Percentiles rank a stretch among this genome's conserved stretches.
Evolutionary conservation across 2,113 vertebrate genomes (phyloP).

Genomic region (Genyomyrus donnyi): DNA sequence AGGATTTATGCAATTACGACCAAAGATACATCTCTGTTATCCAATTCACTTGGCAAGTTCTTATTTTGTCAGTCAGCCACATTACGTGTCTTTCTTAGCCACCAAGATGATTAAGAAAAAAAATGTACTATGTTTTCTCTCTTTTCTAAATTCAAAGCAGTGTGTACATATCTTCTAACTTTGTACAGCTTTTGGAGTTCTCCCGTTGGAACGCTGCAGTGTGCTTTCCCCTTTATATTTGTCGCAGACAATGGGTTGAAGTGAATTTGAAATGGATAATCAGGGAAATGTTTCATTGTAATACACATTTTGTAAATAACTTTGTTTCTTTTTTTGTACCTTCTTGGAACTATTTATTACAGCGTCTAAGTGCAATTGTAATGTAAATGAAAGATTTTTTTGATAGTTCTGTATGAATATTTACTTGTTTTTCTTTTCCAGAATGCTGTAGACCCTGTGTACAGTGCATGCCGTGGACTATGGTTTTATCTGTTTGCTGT

Average conservation of each 20-base stretch:
- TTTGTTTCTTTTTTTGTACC: constrained; percentile 50
- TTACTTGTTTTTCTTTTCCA: background rate
- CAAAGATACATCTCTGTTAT: background rate
- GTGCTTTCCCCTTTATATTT: background rate
- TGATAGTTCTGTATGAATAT: constrained; percentile 1
- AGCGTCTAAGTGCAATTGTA: constrained; percentile 74
- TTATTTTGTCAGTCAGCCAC: background rate
- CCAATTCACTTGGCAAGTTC: background rate
- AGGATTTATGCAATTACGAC: background rate
- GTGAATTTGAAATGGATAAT: constrained; percentile 6
- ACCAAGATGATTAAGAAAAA: background rate
- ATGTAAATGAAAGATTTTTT: constrained; percentile 48
- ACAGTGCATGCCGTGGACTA: constrained; percentile 42
- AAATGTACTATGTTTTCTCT: background rate
- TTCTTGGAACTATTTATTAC: constrained; percentile 95
- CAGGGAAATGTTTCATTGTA: constrained; percentile 38
- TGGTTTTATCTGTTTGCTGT: constrained; percentile 38
- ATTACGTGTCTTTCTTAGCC: background rate
- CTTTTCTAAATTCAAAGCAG: background rate
- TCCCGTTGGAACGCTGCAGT: background rate
- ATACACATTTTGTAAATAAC: constrained; percentile 39
- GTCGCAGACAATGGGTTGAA: background rate
- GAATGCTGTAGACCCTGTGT: constrained; percentile 26
- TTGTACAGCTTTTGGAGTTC: background rate
- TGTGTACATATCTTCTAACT: background rate